These are phyloP conservation scores for Strongylocentrotus purpuratus DNA, from an alignment of 35 echinoderm and acorn worm genomes.

Conservation along the genomic window DNA sequence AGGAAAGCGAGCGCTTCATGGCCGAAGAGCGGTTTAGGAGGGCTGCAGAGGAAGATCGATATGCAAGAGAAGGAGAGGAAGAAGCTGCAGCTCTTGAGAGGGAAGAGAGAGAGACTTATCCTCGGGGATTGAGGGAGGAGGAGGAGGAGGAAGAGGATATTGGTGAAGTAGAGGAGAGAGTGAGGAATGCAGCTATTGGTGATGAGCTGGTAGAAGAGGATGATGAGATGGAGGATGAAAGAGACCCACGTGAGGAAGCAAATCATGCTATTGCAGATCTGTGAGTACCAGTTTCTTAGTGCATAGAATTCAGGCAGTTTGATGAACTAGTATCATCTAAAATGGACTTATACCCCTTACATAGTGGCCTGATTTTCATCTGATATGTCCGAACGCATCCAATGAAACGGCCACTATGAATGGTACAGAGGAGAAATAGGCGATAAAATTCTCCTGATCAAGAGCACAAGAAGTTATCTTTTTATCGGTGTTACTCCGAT, in stretches of 20 bases:
- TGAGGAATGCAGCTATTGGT: constrained; percentile 11
- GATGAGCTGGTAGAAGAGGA: constrained; percentile 29
- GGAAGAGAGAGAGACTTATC: background rate
- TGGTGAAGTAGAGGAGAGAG: constrained; percentile 39
- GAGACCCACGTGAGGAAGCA: background rate
- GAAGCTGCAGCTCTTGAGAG: constrained; percentile 22
- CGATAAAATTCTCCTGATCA: no score
- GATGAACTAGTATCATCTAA: no score
- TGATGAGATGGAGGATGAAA: constrained; percentile 29
- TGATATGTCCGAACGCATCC: no score
- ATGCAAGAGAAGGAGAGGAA: background rate
- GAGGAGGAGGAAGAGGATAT: background rate
- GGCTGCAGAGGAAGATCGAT: background rate
- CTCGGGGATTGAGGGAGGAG: background rate
- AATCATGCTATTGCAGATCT: constrained; percentile 11
- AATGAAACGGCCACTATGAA: no score
- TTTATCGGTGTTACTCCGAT: no score
- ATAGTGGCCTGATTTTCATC: no score
- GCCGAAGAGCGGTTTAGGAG: constrained; percentile 8
- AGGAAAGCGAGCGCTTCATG: constrained; percentile 13
- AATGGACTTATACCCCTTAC: no score
- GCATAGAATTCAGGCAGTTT: no score
- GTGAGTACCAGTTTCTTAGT: constrained; percentile 4
- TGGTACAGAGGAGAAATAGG: no score
- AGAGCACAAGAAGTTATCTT: no score